Evolutionary conservation across 1,140 invertebrate species (phyloP).

Genomic region (Oryzaephilus surinamensis): DNA sequence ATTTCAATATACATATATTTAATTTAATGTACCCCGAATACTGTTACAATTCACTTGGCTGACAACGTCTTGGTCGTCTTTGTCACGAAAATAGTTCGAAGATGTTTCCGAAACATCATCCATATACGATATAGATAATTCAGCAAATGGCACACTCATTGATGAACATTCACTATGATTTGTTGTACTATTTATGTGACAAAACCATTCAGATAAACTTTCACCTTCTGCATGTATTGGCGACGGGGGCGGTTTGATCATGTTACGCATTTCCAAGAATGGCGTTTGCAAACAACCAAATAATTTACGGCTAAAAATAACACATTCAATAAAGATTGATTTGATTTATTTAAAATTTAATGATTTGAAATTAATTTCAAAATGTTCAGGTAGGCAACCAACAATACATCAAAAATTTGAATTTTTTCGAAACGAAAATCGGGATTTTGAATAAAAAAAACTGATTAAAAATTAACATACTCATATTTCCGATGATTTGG

Average conservation of each 20-base stretch:
- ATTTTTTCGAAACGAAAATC: too few species aligned
- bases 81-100: conserved; percentile 16
- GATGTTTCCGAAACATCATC: conserved; percentile 31
- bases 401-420: too few species aligned
- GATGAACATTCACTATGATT: conserved; percentile 31
- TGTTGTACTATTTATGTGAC: conserved; percentile 20
- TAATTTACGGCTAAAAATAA: conserved; percentile 41
- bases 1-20: neutral
- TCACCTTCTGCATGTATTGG: conserved; percentile 31
- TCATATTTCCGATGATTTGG: conserved; percentile 37
- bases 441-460: neutral
- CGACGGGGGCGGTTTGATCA: conserved; percentile 41
- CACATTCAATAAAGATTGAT: conserved; percentile 1
- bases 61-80: conserved; percentile 5
- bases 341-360: too few species aligned
- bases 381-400: too few species aligned
- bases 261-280: conserved; percentile 43
- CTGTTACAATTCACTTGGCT: conserved; percentile 17
- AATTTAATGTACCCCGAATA: conserved; percentile 14
- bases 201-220: conserved; percentile 35
- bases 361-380: too few species aligned
- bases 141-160: conserved; percentile 31
- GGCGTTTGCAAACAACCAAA: conserved; percentile 50
- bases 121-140: conserved; percentile 34
- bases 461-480: conserved; percentile 31